Percentiles rank a stretch among this genome's conserved stretches.
Conservation (phyloP, 2,797 vertebrate genomes). For the Sebastes iracundus region DNA sequence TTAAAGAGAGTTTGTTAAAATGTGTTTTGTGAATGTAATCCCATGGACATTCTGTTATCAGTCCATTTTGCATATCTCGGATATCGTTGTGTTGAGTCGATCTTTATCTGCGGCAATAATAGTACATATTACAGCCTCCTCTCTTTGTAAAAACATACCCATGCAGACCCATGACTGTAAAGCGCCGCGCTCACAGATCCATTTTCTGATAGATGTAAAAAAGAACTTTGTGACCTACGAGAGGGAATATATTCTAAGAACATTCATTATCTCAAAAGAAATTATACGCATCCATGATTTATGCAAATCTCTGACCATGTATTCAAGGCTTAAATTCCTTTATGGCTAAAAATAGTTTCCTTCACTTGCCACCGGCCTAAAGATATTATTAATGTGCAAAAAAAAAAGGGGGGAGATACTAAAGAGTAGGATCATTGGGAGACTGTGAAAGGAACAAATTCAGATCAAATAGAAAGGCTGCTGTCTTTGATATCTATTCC, state of each 20-base stretch:
- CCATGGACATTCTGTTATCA: slow-evolving; percentile 24
- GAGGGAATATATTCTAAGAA: slow-evolving; percentile 72
- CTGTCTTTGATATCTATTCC: slow-evolving; percentile 57
- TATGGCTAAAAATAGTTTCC: slow-evolving; percentile 75
- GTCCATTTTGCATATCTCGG: slow-evolving; percentile 28
- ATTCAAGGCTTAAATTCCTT: slow-evolving; percentile 75
- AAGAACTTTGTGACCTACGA: slow-evolving; percentile 56
- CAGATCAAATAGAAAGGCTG: slow-evolving; percentile 58
- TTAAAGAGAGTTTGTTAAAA: background rate
- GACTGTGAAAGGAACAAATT: slow-evolving; percentile 60
- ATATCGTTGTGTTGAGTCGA: slow-evolving; percentile 25
- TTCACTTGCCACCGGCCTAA: slow-evolving; percentile 65
- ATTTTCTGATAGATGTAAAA: slow-evolving; percentile 74
- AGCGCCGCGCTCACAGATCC: slow-evolving; percentile 59
- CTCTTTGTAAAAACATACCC: slow-evolving; percentile 6
- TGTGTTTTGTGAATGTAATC: slow-evolving; percentile 37
- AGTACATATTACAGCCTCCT: slow-evolving; percentile 14
- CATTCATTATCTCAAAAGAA: slow-evolving; percentile 76
- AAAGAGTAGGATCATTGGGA: slow-evolving; percentile 48
- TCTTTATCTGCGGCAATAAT: slow-evolving; percentile 36
- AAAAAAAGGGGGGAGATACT: slow-evolving; percentile 31
- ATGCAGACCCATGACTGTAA: slow-evolving; percentile 31
- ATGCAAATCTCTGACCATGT: slow-evolving; percentile 80
- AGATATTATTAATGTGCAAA: slow-evolving; percentile 71
- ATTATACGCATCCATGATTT: slow-evolving; percentile 76